Conservation (phyloP, 1,140 invertebrate genomes). For the Callitettix versicolor region DNA sequence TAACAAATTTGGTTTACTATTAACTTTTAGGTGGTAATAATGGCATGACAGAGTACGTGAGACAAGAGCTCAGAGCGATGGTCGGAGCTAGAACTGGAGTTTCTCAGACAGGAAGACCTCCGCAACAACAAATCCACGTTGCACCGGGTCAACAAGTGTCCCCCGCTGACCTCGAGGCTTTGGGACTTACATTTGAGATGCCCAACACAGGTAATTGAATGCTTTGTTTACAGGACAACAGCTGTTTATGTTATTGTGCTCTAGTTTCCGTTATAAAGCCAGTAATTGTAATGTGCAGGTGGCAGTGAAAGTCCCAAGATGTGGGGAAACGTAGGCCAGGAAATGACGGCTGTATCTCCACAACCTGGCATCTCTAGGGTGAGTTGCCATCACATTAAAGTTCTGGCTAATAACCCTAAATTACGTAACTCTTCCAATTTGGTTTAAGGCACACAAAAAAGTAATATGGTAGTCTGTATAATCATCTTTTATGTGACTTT, state of each 20-base stretch:
- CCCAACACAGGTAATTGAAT: background rate
- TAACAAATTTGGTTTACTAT: background rate
- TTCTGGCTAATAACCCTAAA: no score
- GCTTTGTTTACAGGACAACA: background rate
- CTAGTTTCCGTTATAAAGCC: background rate
- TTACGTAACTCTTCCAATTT: no score
- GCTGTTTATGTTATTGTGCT: background rate
- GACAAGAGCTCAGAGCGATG: slow-evolving; percentile 77
- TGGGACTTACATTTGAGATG: slow-evolving; percentile 52
- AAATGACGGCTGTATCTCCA: slow-evolving; percentile 37
- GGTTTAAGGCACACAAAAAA: no score
- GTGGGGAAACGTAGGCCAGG: slow-evolving; percentile 37
- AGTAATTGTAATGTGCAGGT: slow-evolving; percentile 31
- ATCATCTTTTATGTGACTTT: no score
- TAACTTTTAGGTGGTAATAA: slow-evolving; percentile 22
- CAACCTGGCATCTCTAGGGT: slow-evolving; percentile 30
- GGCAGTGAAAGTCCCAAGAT: slow-evolving; percentile 39
- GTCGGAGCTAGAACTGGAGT: slow-evolving; percentile 69
- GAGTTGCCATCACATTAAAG: no score
- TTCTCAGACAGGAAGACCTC: slow-evolving; percentile 11
- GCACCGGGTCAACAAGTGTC: slow-evolving; percentile 27
- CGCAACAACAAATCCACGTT: slow-evolving; percentile 29
- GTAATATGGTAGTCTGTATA: no score
- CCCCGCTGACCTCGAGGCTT: slow-evolving; percentile 52
- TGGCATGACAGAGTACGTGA: slow-evolving; percentile 29